Percentiles rank a stretch among this genome's conserved stretches.
These are phyloP conservation scores for Criorhina ranunculi DNA, from an alignment of 2,888 invertebrate genomes.

Conservation along the genomic window DNA sequence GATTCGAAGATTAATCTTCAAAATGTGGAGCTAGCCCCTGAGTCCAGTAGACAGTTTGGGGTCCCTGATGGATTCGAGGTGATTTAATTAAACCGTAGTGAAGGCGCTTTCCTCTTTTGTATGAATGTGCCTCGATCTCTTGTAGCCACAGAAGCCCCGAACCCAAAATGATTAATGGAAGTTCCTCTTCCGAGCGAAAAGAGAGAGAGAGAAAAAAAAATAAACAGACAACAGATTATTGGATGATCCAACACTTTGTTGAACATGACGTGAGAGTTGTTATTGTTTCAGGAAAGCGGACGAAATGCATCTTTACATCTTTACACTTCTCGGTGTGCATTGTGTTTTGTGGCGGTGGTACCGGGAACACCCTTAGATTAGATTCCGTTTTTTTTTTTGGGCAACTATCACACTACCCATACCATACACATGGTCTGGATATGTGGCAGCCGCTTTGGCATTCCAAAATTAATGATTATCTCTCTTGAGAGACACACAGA, in stretches of 20 bases:
- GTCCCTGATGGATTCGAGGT: slow-evolving; percentile 69
- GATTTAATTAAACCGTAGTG: slow-evolving; percentile 72
- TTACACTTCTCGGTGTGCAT: slow-evolving; percentile 60
- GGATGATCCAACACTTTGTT: slow-evolving; percentile 77
- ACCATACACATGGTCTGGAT: slow-evolving; percentile 62
- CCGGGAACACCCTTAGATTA: slow-evolving; percentile 72
- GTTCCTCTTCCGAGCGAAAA: slow-evolving; percentile 65
- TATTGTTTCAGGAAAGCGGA: slow-evolving; percentile 72
- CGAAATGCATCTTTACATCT: slow-evolving; percentile 73
- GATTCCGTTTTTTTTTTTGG: no score
- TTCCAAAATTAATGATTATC: slow-evolving; percentile 72
- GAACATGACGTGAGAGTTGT: slow-evolving; percentile 73
- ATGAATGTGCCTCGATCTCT: slow-evolving; percentile 39
- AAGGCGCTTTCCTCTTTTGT: slow-evolving; percentile 64
- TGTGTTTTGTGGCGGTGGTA: slow-evolving; percentile 39
- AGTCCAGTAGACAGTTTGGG: slow-evolving; percentile 68
- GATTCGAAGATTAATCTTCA: slow-evolving; percentile 60
- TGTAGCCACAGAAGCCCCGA: slow-evolving; percentile 69
- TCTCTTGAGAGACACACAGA: slow-evolving; percentile 25
- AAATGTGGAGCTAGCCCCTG: slow-evolving; percentile 29
- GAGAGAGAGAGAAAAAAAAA: slow-evolving; percentile 23
- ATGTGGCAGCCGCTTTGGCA: slow-evolving; percentile 72
- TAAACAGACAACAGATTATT: slow-evolving; percentile 73
- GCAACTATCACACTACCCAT: slow-evolving; percentile 38
- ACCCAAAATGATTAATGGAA: slow-evolving; percentile 69